Evolutionary conservation across 2,797 vertebrate species (phyloP), one percentile per base, ranked within the genome.

Genomic region (Myotis myotis): DNA sequence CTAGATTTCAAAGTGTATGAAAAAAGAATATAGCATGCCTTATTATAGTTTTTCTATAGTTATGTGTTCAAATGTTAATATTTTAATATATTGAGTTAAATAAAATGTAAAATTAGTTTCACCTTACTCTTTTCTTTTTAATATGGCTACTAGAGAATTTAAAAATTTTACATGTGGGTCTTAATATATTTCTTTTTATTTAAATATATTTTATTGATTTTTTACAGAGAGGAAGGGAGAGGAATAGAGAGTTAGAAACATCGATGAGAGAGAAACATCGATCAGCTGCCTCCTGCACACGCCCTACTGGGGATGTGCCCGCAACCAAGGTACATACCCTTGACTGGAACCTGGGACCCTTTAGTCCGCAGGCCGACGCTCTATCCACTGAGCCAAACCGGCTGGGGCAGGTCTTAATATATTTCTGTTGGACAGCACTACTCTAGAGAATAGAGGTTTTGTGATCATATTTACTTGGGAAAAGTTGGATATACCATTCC

Each of bases 71-170:
- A 84, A 80, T 88, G 79, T 74, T 88, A 78, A 47, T 87, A 60
- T 79, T 94, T 95, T 88, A 28, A 90, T 78, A 57, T 79, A 75
- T 64, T 82, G 22, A 19, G 71, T 92, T 94, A 96, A 97, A 62
- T 95, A 88, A 93, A 79, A 83, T 57, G 11, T 92, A 86, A 96
- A 93, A 79, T 93, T 92, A 92, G 86, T 95, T 96, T 92, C 28
- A 93, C 30, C 36, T 60, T 9, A 82, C 85, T 87, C 17, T 68
- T 89, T 68, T 60, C 57, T 83, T 89, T 94, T 80, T 22, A 75
- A 87, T 84, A 64, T 85, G 78, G 12, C 44, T 93, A 49, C 66
- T 94, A 76, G 64, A 66, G 28, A 95, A 82, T 71, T 89, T 36
- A n/a, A 41, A 76, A 30, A 22, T 74, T 71, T 87, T 17, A 2